These are phyloP conservation scores for Neelides sp. DNA, from an alignment of 1,140 invertebrate species.

Conservation along the genomic window DNA sequence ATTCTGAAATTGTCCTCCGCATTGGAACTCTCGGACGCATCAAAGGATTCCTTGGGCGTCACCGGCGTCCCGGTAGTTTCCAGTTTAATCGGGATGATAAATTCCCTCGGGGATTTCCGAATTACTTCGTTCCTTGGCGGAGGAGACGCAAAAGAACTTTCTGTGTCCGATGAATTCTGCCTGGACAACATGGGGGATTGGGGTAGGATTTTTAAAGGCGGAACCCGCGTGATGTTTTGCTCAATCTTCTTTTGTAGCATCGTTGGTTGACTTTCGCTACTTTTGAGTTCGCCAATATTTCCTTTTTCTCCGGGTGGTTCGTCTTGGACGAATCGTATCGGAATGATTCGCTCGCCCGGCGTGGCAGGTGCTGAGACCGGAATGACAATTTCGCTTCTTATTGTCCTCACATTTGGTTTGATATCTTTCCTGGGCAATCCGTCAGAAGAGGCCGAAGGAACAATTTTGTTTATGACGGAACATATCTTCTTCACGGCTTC, in stretches of 20 bases:
- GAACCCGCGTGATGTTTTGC: neutral
- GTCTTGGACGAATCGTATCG: constrained; percentile 44
- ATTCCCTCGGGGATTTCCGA: constrained; percentile 72
- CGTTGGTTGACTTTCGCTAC: neutral
- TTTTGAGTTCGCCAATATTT: constrained; percentile 1
- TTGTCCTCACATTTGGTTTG: constrained; percentile 34
- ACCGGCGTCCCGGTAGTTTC: constrained; percentile 68
- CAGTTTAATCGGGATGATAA: constrained; percentile 79
- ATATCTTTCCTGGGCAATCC: constrained; percentile 36
- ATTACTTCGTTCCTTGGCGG: constrained; percentile 51
- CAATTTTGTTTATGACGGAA: constrained; percentile 26
- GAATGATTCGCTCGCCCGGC: constrained; percentile 49
- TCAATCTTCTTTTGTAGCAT: neutral
- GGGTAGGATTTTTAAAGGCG: too few species aligned
- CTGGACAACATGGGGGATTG: constrained; percentile 30
- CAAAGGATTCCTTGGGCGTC: constrained; percentile 43
- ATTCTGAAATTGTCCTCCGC: constrained; percentile 28
- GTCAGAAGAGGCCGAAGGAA: constrained; percentile 10
- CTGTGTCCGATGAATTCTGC: constrained; percentile 49
- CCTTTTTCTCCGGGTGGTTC: constrained; percentile 14
- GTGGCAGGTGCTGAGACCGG: constrained; percentile 39
- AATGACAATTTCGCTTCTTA: constrained; percentile 46
- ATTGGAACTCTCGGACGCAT: constrained; percentile 8
- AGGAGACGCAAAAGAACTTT: constrained; percentile 32
- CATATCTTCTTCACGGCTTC: constrained; percentile 28